A percentile compares a stretch with the other conserved stretches of the same genome.
phyloP scores from a whole-genome alignment of 2,797 vertebrate species.

The Agapornis canus region DNA sequence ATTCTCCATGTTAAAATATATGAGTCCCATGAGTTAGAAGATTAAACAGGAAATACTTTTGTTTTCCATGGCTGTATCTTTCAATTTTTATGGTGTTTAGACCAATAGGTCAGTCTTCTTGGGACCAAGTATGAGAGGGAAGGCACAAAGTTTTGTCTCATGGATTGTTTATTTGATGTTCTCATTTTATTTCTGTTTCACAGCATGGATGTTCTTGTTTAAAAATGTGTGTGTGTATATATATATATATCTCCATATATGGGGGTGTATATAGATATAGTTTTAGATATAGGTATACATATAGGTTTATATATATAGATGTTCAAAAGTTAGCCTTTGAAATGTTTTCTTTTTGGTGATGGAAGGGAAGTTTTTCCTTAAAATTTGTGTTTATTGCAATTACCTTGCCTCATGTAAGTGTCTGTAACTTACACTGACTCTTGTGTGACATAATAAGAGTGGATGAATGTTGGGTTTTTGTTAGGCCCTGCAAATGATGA shows the following conservation, averaged over 20 bases:
- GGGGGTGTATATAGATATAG: not conserved
- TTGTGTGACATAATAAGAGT: not conserved
- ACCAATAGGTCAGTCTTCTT: not conserved
- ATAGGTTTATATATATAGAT: not conserved
- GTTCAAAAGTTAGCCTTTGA: not conserved
- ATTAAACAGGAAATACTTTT: not conserved
- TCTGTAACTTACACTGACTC: not conserved
- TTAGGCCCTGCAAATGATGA: not conserved
- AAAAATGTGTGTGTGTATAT: not conserved
- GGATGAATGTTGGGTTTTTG: not conserved
- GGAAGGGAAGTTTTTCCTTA: not conserved
- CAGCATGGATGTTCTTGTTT: not conserved
- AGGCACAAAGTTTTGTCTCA: not conserved
- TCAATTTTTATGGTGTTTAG: not conserved
- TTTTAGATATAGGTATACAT: not conserved
- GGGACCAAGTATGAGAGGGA: not conserved
- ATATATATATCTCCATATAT: fast-evolving
- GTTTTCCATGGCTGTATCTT: not conserved
- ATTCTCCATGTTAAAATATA: not conserved
- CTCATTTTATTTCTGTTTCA: not conserved
- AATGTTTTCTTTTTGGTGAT: not conserved
- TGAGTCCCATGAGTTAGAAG: not conserved
- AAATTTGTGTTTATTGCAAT: not conserved
- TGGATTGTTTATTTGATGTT: not conserved
- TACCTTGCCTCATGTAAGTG: not conserved